Base-by-base conservation (phyloP, 1,140 invertebrate genomes). In the Lysiphlebus fabarum region DNA sequence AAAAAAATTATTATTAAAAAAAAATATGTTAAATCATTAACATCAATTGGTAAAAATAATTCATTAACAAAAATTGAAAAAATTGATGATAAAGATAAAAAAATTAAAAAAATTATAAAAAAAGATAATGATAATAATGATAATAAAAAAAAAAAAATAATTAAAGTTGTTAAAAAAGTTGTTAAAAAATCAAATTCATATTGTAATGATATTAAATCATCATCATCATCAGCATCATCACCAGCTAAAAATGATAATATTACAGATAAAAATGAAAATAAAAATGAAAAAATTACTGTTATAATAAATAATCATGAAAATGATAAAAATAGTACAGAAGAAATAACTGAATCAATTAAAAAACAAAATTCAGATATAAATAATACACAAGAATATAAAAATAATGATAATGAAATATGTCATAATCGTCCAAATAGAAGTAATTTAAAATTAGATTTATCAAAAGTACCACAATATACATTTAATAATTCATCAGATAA, bases 391-490 rank as follows among this genome's bases (percentile, higher is more conserved):
- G 44, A n/a, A n/a, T n/a, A n/a, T n/a, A n/a, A n/a, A n/a, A n/a
- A n/a, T n/a, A n/a, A 41, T 17, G 53, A 54, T 1, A 12, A 14
- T 17, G 36, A 48, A 12, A 6, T 17, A 1, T 1, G 2, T 26
- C 17, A 26, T 26, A 26, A 26, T 36, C 53, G 50, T 17, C 34
- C 26, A 10, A 56, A 61, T 40, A 62, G 74, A 37, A 67, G 64
- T 6, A 74, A 83, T 63, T 77, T 90, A 63, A 87, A 86, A 76
- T 76, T 90, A 63, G 87, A 90, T 74, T 81, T 90, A 58, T 84
- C 82, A 10, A 84, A 82, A 68, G 82, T 86, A 64, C 83, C 84
- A 62, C 76, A 77, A 47, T 73, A 77, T 53, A 68, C 71, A 7
- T 76, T 75, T 45, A 67, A 74, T 40, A 70, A 67, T 17, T 51